phyloP scores from a whole-genome alignment of 2,888 invertebrate genomes.

The Cheilosia vulpina region DNA sequence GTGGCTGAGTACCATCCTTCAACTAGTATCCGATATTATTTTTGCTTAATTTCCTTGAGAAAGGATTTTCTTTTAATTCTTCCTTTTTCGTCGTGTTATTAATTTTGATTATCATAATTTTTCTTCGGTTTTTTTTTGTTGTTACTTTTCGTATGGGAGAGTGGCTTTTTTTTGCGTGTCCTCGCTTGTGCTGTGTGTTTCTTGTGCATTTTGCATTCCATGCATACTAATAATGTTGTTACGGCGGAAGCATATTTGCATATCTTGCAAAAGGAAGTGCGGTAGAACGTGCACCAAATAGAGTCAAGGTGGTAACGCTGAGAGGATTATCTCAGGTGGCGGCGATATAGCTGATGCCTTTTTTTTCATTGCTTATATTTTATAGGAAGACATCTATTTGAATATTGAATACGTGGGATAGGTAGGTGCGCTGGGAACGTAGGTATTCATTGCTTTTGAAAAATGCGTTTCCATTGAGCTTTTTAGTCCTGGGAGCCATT shows the following conservation, averaged over 20 bases:
- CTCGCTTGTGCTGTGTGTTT: not conserved
- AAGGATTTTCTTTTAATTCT: slow-evolving; percentile 50
- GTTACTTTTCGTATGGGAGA: not conserved
- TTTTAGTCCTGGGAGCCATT: slow-evolving; percentile 33
- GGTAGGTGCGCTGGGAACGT: not conserved
- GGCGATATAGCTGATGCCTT: slow-evolving; percentile 27
- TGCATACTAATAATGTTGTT: slow-evolving; percentile 72
- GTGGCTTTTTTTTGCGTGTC: slow-evolving; percentile 1
- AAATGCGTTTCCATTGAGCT: slow-evolving; percentile 48
- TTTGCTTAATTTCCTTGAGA: slow-evolving; percentile 72
- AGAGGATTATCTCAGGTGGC: slow-evolving; percentile 68
- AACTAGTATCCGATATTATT: slow-evolving; percentile 67
- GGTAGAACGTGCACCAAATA: slow-evolving; percentile 53
- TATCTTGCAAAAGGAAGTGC: slow-evolving; percentile 49
- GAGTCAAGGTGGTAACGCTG: slow-evolving; percentile 65
- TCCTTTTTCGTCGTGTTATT: slow-evolving; percentile 12
- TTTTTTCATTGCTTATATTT: slow-evolving; percentile 9
- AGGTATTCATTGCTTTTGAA: slow-evolving; percentile 19
- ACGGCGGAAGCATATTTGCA: slow-evolving; percentile 60
- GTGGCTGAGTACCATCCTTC: slow-evolving; percentile 45
- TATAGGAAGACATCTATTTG: slow-evolving; percentile 46
- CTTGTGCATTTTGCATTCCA: slow-evolving; percentile 57
- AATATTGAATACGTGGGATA: slow-evolving; percentile 41
- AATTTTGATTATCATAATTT: slow-evolving; percentile 63
- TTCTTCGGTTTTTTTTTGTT: slow-evolving; percentile 7